phyloP scores from a whole-genome alignment of 2,888 invertebrate species.

The Ametastegia equiseti region DNA sequence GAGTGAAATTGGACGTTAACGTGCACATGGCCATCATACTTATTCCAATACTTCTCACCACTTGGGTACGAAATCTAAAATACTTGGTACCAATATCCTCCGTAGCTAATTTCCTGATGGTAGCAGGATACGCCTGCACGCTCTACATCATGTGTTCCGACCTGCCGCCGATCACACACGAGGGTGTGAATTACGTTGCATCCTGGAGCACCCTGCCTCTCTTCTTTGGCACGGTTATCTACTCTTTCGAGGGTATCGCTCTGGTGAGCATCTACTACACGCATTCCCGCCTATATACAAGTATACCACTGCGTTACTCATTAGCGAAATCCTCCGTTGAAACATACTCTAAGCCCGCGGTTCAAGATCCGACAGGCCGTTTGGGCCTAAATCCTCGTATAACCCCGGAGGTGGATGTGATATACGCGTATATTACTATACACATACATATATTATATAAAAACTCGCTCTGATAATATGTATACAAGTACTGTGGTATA shows the following conservation, averaged over 20 bases:
- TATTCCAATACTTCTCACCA: constrained; percentile 84
- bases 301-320: not conserved
- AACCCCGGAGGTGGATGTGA: no score
- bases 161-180: constrained; percentile 81
- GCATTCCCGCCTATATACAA: not conserved
- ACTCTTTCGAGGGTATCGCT: constrained; percentile 97
- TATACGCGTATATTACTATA: no score
- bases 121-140: constrained; percentile 85
- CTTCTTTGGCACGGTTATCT: constrained; percentile 97
- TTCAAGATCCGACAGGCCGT: no score
- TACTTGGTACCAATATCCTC: constrained; percentile 88
- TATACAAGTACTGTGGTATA: constrained; percentile 48
- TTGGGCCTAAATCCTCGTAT: no score
- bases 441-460: no score
- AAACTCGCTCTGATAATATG: no score
- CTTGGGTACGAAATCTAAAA: constrained; percentile 87
- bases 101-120: constrained; percentile 87
- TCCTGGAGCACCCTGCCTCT: constrained; percentile 85
- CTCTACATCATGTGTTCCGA: constrained; percentile 87
- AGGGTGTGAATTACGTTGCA: constrained; percentile 79
- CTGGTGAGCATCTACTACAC: constrained; percentile 81
- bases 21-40: constrained; percentile 86
- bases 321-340: no score
- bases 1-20: constrained; percentile 81
- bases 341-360: no score